Evolutionary conservation across 1,140 invertebrate genomes (phyloP).

Genomic region (Phthorimaea operculella): DNA sequence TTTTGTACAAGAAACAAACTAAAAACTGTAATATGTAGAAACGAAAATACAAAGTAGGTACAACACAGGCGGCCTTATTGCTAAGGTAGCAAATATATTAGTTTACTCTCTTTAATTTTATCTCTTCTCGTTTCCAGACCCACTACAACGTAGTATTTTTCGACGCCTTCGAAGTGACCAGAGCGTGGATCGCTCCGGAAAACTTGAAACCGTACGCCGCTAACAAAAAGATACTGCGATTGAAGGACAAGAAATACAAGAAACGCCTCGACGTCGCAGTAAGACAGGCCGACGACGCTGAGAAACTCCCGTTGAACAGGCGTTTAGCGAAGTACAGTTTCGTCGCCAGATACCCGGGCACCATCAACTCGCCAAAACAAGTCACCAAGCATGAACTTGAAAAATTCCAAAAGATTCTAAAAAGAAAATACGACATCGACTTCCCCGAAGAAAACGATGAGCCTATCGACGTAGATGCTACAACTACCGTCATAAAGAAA

Average conservation of each 20-base stretch:
- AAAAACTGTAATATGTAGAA: too few relatives aligned
- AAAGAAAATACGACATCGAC: conserved; percentile 40
- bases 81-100: too few relatives aligned
- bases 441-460: conserved; percentile 29
- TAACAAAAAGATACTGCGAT: conserved; percentile 32
- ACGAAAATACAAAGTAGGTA: too few relatives aligned
- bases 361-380: conserved; percentile 36
- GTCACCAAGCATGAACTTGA: conserved; percentile 24
- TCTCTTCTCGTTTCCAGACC: conserved; percentile 56
- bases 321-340: conserved; percentile 64
- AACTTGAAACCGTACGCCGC: conserved; percentile 53
- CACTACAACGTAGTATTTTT: conserved; percentile 75
- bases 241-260: conserved; percentile 27
- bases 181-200: conserved; percentile 65
- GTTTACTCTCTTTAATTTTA: too few relatives aligned
- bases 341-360: conserved; percentile 47
- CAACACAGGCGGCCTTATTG: too few relatives aligned
- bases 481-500: background rate
- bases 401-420: conserved; percentile 36
- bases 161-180: conserved; percentile 61
- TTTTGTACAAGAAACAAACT: too few relatives aligned
- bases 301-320: conserved; percentile 35
- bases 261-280: conserved; percentile 41
- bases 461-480: background rate
- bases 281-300: conserved; percentile 49